Evolutionary conservation across 1,140 invertebrate species (phyloP).

Genomic region (Bombus superbus): DNA sequence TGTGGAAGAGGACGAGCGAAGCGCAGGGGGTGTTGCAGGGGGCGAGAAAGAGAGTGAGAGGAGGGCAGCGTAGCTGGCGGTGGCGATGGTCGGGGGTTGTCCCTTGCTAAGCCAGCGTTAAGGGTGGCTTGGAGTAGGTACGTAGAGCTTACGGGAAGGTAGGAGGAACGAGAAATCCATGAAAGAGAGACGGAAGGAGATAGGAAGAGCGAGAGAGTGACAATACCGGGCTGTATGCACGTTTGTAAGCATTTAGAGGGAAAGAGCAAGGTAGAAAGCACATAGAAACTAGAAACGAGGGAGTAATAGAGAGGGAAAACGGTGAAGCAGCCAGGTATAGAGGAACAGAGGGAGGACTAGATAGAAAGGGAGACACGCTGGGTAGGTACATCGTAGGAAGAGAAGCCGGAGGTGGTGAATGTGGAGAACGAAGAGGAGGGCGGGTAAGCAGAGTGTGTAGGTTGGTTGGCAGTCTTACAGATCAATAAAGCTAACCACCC

Average conservation of each 20-base stretch:
- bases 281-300: conserved; percentile 48
- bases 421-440: conserved; percentile 71
- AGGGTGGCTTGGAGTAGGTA: conserved; percentile 78
- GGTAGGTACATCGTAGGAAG: conserved; percentile 62
- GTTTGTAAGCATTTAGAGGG: conserved; percentile 58
- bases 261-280: conserved; percentile 43
- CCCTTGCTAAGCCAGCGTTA: conserved; percentile 80
- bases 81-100: conserved; percentile 67
- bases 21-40: neutral
- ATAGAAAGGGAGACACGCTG: conserved; percentile 31
- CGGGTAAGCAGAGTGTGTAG: conserved; percentile 77
- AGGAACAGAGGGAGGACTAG: conserved; percentile 59
- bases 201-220: conserved; percentile 61
- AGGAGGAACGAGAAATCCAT: conserved; percentile 53
- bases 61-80: conserved; percentile 50
- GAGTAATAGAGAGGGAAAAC: conserved; percentile 46
- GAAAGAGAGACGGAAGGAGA: conserved; percentile 57
- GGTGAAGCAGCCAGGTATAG: conserved; percentile 16
- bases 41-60: conserved; percentile 37
- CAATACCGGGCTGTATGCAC: conserved; percentile 49
- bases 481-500: conserved; percentile 84
- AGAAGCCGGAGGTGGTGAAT: conserved; percentile 68
- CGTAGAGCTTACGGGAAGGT: conserved; percentile 68
- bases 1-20: conserved; percentile 36
- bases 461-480: conserved; percentile 83